phyloP scores from a whole-genome alignment of 2,888 invertebrate species.

The Adineta ricciae region DNA sequence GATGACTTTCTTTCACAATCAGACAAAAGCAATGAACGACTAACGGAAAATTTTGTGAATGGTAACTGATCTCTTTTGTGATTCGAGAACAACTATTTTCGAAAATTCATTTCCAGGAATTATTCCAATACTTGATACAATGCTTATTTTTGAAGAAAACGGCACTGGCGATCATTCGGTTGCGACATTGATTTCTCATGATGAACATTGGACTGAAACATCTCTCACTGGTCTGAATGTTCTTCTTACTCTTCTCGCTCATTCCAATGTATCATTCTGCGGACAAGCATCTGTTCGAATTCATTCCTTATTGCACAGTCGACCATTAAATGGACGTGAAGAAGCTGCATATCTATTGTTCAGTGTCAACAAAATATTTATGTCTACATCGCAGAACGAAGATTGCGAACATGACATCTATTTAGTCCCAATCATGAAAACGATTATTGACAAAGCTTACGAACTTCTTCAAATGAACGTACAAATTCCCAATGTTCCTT shows the following conservation, averaged over 20 bases:
- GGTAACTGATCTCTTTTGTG: not conserved
- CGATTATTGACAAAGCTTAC: conserved; percentile 55
- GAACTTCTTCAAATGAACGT: conserved; percentile 43
- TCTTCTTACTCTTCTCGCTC: conserved; percentile 34
- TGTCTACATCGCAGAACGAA: conserved; percentile 35
- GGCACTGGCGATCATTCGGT: conserved; percentile 31
- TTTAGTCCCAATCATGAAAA: conserved; percentile 58
- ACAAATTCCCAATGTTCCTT: conserved; percentile 51
- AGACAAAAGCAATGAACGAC: conserved; percentile 48
- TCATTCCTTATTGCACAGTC: conserved; percentile 57
- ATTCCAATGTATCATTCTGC: conserved; percentile 51
- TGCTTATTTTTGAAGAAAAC: conserved; percentile 56
- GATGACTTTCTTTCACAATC: conserved; percentile 57
- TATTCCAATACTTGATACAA: conserved; percentile 54
- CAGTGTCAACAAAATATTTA: conserved; percentile 40
- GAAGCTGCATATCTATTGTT: conserved; percentile 55
- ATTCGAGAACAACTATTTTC: no score
- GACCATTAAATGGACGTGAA: conserved; percentile 54
- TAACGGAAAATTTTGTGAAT: conserved; percentile 35
- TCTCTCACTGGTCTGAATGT: conserved; percentile 42
- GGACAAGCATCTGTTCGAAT: conserved; percentile 58
- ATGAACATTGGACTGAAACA: conserved; percentile 56
- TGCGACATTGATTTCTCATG: conserved; percentile 37
- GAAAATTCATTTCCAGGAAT: conserved; percentile 53
- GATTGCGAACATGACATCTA: conserved; percentile 57